Evolutionary conservation across 2,113 vertebrate species (phyloP).

Genomic region (Rhineura floridana): DNA sequence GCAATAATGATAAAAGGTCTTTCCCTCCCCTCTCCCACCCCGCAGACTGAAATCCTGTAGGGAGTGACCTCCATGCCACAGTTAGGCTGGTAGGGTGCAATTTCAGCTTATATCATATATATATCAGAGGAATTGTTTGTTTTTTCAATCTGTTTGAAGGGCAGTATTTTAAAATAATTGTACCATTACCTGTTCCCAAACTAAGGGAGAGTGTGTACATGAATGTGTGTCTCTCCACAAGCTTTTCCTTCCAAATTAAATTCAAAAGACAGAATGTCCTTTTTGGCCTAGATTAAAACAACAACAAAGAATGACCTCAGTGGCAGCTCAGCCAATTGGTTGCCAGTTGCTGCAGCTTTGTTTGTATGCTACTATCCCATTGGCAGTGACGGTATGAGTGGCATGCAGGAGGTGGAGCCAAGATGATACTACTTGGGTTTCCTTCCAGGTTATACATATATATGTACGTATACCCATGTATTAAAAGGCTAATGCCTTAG

Average conservation of each 20-base stretch:
- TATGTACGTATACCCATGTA: no score
- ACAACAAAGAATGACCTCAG: conserved; percentile 37
- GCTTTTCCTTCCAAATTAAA: conserved; percentile 32
- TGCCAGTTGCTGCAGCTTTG: not conserved
- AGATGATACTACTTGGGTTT: not conserved
- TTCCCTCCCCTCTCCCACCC: no score
- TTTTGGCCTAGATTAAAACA: conserved; percentile 42
- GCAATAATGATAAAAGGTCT: no score
- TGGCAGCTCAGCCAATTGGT: conserved; percentile 19
- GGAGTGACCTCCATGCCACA: not conserved
- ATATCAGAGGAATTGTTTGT: not conserved
- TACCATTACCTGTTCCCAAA: not conserved
- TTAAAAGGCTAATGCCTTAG: not conserved
- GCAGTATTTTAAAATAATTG: not conserved
- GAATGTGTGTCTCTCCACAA: not conserved
- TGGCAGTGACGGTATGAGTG: not conserved
- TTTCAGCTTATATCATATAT: not conserved
- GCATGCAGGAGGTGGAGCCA: not conserved
- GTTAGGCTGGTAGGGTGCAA: not conserved
- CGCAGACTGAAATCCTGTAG: no score
- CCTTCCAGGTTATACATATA: no score
- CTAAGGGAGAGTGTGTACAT: not conserved
- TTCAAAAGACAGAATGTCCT: conserved; percentile 60
- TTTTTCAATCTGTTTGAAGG: not conserved
- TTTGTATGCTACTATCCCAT: conserved; percentile 13